Evolutionary conservation across 2,888 invertebrate genomes (phyloP).

Genomic region (Acanthopleura granulata): DNA sequence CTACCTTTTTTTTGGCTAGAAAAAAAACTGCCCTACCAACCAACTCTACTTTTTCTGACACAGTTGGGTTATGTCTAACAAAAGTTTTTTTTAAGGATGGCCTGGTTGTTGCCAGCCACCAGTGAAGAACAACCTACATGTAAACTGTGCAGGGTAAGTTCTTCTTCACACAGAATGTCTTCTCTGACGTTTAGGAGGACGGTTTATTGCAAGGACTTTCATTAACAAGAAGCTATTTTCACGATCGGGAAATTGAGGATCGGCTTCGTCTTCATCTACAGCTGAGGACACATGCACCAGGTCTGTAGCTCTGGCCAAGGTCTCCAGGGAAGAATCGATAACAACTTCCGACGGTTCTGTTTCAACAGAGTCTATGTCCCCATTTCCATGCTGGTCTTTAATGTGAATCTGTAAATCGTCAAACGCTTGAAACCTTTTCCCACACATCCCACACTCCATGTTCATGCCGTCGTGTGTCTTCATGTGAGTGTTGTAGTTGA

Average conservation of each 20-base stretch:
- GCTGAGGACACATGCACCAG: background rate
- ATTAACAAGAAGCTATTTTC: constrained; percentile 7
- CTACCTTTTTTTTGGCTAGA: no score
- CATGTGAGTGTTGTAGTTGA: background rate
- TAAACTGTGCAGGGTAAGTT: no score
- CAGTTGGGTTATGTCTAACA: no score
- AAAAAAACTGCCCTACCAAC: no score
- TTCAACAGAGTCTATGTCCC: background rate
- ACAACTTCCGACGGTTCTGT: background rate
- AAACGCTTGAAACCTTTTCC: background rate
- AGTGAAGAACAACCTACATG: no score
- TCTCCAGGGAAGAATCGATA: background rate
- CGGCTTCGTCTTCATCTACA: background rate
- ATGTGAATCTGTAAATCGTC: background rate
- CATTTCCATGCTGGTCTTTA: background rate
- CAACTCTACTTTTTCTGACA: no score
- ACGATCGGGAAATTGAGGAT: background rate
- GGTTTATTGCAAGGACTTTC: background rate
- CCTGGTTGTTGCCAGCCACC: no score
- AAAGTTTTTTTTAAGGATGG: no score
- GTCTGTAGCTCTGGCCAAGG: background rate
- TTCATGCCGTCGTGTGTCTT: background rate
- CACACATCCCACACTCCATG: background rate
- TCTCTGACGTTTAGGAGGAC: constrained; percentile 2
- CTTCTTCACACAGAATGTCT: constrained; percentile 7